Percentiles rank a stretch among this genome's conserved stretches.
phyloP scores from a whole-genome alignment of 2,888 invertebrate genomes.

The Branchipolynoe longqiensis region DNA sequence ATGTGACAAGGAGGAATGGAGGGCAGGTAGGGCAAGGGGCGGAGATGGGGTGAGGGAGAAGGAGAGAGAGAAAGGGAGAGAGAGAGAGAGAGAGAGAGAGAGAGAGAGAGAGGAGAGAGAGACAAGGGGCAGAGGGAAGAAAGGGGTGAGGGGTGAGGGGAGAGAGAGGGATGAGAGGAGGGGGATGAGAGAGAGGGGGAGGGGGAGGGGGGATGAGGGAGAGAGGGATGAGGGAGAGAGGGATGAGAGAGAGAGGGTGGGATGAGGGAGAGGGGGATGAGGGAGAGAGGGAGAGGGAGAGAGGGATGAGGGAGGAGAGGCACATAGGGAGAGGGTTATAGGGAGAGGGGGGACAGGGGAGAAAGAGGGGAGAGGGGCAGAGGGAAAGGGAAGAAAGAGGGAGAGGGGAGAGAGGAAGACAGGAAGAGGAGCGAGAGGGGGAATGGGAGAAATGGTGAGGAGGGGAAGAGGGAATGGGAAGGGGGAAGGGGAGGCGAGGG shows the following conservation, averaged over 20 bases:
- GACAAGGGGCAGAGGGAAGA: neutral
- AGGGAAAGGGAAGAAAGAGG: conserved; percentile 38
- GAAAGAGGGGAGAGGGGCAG: neutral
- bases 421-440: neutral
- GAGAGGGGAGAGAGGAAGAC: neutral
- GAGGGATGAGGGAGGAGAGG: neutral
- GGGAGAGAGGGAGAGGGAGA: neutral
- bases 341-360: neutral
- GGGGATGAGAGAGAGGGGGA: neutral
- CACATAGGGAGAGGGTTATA: neutral
- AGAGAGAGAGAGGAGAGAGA: neutral
- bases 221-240: neutral
- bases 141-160: neutral
- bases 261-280: neutral
- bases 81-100: neutral
- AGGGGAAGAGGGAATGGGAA: neutral
- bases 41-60: neutral
- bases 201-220: neutral
- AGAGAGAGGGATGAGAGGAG: neutral
- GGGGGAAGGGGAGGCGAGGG: neutral
- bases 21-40: neutral
- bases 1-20: neutral
- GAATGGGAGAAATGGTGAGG: neutral
- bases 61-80: neutral
- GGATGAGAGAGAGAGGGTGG: neutral